Evolutionary conservation across 2,888 invertebrate species (phyloP).

Genomic region (Drosophila dives): DNA sequence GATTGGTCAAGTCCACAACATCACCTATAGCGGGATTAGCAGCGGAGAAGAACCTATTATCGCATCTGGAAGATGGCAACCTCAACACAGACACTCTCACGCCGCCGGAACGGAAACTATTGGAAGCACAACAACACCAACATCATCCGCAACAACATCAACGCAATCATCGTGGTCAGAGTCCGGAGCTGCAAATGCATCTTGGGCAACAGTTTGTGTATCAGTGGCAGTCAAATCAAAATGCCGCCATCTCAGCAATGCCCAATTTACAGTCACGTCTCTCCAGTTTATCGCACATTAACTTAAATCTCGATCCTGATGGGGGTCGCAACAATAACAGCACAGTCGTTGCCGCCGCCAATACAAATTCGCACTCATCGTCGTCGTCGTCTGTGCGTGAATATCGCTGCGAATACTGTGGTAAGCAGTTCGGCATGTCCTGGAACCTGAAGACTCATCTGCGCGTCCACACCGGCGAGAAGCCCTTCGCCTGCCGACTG

Average conservation of each 20-base stretch:
- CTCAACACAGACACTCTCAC: conserved; percentile 81
- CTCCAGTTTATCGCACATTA: conserved; percentile 78
- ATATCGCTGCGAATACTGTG: conserved; percentile 95
- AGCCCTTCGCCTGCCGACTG: conserved; percentile 94
- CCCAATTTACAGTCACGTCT: conserved; percentile 80
- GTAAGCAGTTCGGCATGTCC: conserved; percentile 96
- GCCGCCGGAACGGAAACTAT: conserved; percentile 77
- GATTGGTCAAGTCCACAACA: conserved; percentile 88
- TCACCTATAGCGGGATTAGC: conserved; percentile 89
- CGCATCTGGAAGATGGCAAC: conserved; percentile 78
- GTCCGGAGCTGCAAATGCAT: conserved; percentile 87
- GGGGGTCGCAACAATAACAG: conserved; percentile 58
- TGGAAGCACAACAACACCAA: conserved; percentile 67
- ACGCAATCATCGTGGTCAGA: conserved; percentile 87
- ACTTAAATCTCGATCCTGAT: conserved; percentile 68
- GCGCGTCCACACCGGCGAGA: conserved; percentile 94
- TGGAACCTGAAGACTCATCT: conserved; percentile 96
- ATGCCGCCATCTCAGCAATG: conserved; percentile 80
- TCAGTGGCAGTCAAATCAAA: conserved; percentile 84
- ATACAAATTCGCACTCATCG: conserved; percentile 85
- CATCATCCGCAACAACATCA: conserved; percentile 9
- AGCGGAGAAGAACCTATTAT: conserved; percentile 80
- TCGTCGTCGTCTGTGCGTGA: conserved; percentile 92
- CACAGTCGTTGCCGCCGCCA: conserved; percentile 60
- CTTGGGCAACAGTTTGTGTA: conserved; percentile 86